phyloP scores from a whole-genome alignment of 2,797 vertebrate genomes.

The Cottoperca gobio region DNA sequence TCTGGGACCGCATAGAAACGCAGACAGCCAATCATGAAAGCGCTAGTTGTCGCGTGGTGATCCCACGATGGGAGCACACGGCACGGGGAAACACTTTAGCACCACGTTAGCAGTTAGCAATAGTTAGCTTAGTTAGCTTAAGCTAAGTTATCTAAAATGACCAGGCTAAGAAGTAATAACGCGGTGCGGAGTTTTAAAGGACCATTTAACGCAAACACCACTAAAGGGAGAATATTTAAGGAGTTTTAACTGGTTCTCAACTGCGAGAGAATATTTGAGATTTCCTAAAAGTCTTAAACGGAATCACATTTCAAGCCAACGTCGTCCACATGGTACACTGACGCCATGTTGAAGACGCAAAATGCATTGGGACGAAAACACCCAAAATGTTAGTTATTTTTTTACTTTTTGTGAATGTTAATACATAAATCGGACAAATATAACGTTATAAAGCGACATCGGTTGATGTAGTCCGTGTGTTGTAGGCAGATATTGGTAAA shows the following conservation, averaged over 20 bases:
- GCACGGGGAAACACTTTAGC: not conserved
- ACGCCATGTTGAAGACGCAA: slow-evolving; percentile 74
- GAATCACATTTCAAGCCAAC: not conserved
- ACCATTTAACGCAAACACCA: fast-evolving
- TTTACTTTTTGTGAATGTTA: fast-evolving
- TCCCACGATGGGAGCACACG: no score
- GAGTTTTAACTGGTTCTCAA: fast-evolving
- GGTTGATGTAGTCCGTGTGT: fast-evolving
- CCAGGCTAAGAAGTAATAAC: not conserved
- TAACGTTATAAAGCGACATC: not conserved
- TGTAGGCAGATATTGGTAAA: fast-evolving
- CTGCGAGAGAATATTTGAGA: no score
- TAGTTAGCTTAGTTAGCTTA: not conserved
- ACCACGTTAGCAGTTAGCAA: not conserved
- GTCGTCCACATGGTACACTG: slow-evolving; percentile 67
- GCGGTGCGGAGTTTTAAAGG: not conserved
- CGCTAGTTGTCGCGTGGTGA: no score
- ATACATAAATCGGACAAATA: fast-evolving
- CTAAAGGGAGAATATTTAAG: fast-evolving
- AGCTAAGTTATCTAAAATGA: no score
- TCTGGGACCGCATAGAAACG: no score
- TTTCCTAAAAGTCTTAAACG: no score
- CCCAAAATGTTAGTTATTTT: fast-evolving
- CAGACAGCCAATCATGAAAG: no score
- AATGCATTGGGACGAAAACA: not conserved